A percentile compares a stretch with the other conserved stretches of the same genome.
Evolutionary conservation across 1,140 invertebrate species (phyloP).

Genomic region (Rhopalosiphum maidis): DNA sequence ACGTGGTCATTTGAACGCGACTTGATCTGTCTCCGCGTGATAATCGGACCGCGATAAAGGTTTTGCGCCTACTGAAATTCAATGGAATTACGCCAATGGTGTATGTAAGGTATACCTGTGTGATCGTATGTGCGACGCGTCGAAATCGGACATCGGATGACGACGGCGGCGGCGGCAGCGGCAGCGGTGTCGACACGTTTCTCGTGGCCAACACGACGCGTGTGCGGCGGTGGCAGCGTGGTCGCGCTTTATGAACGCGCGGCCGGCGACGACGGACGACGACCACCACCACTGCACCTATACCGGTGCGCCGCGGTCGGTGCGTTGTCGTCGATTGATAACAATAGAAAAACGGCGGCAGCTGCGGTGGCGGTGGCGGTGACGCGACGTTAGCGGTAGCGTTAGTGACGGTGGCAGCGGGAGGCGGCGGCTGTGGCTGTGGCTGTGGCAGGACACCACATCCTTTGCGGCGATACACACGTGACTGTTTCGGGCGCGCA

Average conservation of each 20-base stretch:
- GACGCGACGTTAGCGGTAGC: neutral
- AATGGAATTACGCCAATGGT: neutral
- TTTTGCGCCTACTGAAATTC: neutral
- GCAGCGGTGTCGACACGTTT: neutral
- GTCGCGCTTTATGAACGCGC: neutral
- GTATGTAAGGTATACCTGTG: neutral
- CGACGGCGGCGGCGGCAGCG: neutral
- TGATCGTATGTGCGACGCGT: neutral
- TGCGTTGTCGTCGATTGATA: neutral
- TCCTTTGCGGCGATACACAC: conserved; percentile 39
- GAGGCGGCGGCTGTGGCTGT: neutral
- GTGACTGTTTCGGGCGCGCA: conserved; percentile 48
- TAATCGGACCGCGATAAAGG: too few relatives aligned
- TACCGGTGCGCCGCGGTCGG: neutral
- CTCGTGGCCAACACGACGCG: neutral
- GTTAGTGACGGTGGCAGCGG: too few relatives aligned
- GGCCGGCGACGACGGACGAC: neutral
- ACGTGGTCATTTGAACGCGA: neutral
- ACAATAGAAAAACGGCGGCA: neutral
- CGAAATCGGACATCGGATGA: neutral
- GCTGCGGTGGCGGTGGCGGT: too few relatives aligned
- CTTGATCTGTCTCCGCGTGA: too few relatives aligned
- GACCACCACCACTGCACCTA: neutral
- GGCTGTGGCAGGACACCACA: conserved; percentile 27
- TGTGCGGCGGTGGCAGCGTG: neutral